A percentile compares a stretch with the other conserved stretches of the same genome.
These are phyloP conservation scores for Numenius arquata DNA, from an alignment of 2,113 vertebrate species.

Conservation along the genomic window DNA sequence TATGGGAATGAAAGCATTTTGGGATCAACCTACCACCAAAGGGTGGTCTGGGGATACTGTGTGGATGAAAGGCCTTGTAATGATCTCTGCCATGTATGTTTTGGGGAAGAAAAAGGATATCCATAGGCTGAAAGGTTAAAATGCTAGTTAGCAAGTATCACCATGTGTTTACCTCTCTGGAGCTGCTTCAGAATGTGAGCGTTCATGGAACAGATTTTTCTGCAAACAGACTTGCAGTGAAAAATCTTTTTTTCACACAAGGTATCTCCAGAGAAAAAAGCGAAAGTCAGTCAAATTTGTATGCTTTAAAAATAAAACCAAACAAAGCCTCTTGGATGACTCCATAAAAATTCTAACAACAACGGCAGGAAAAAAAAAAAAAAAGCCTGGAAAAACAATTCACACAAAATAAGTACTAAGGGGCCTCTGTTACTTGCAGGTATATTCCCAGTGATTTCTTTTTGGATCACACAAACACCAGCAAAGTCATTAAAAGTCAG, in stretches of 20 bases:
- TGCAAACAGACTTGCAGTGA: neutral
- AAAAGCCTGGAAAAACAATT: neutral
- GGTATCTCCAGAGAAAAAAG: neutral
- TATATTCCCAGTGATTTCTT: constrained; percentile 2
- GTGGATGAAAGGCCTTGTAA: neutral
- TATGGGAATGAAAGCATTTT: neutral
- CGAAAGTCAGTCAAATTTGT: neutral
- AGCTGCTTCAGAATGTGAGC: neutral
- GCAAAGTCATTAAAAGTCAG: neutral
- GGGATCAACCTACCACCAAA: neutral
- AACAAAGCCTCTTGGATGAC: neutral
- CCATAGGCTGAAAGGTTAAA: neutral
- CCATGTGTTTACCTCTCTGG: fast-evolving
- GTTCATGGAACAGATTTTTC: neutral
- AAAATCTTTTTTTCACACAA: neutral
- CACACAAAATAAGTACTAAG: neutral
- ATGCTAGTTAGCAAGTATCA: neutral
- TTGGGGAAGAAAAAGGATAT: neutral
- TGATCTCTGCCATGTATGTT: neutral
- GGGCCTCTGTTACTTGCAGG: neutral
- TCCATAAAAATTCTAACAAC: neutral
- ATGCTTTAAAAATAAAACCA: neutral
- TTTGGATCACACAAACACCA: constrained; percentile 1
- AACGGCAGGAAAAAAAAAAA: fast-evolving
- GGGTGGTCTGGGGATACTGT: neutral